These are phyloP conservation scores for Acanthis flammea DNA, from an alignment of 2,797 vertebrate genomes.

Conservation along the genomic window DNA sequence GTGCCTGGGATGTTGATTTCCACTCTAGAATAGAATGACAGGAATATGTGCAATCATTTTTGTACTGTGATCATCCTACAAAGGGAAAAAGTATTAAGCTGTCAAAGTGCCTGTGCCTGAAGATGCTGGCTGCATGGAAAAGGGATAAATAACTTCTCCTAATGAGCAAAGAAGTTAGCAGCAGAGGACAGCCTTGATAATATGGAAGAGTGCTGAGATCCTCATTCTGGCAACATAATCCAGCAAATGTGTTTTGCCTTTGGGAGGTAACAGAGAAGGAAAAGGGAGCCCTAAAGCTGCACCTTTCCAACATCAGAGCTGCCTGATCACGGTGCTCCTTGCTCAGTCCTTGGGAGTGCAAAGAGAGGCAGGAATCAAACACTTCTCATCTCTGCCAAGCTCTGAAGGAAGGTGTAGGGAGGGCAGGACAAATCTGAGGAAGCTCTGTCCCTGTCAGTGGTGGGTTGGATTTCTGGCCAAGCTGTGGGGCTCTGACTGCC, in stretches of 20 bases:
- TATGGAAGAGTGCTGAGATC: not conserved
- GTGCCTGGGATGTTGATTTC: not conserved
- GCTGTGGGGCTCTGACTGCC: not conserved
- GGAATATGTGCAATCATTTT: not conserved
- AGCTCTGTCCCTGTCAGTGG: not conserved
- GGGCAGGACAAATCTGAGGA: not conserved
- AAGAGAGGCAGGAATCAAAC: not conserved
- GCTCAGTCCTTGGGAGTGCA: fast-evolving
- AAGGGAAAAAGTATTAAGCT: not conserved
- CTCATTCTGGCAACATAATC: not conserved
- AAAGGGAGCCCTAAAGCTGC: not conserved
- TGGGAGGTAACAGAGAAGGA: not conserved
- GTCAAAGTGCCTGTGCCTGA: not conserved
- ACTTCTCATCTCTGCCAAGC: fast-evolving
- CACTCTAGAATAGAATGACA: not conserved
- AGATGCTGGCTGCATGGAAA: not conserved
- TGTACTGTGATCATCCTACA: not conserved
- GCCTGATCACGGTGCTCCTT: fast-evolving
- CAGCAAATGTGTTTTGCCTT: not conserved
- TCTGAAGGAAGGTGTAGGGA: not conserved
- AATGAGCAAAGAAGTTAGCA: not conserved
- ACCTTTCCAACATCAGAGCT: fast-evolving
- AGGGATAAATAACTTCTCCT: not conserved
- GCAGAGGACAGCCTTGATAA: not conserved
- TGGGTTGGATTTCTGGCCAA: not conserved